Evolutionary conservation across 2,797 vertebrate species (phyloP).

Genomic region (Chelmon rostratus): DNA sequence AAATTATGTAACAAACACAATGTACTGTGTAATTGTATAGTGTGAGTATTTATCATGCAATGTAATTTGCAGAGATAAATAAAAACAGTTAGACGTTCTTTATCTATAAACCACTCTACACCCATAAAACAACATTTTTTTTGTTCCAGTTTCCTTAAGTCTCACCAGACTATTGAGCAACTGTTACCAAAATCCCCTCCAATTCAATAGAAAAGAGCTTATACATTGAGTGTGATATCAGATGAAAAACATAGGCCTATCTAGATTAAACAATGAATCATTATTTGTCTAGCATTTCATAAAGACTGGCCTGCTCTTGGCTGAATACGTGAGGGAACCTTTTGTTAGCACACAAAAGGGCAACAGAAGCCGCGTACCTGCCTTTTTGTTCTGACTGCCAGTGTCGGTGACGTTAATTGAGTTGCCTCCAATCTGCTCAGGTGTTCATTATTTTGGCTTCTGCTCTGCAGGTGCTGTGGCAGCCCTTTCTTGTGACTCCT

Average conservation of each 20-base stretch:
- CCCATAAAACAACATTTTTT: conserved; percentile 48
- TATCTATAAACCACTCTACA: conserved; percentile 38
- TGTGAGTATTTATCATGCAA: conserved; percentile 6
- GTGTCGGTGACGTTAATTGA: conserved; percentile 89
- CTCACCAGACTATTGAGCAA: conserved; percentile 84
- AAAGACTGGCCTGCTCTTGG: conserved; percentile 89
- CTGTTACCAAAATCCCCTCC: conserved; percentile 84
- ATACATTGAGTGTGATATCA: conserved; percentile 86
- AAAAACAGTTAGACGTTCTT: conserved; percentile 17
- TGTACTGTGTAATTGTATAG: neutral
- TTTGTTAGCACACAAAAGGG: conserved; percentile 92
- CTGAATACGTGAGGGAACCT: conserved; percentile 89
- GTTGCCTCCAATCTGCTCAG: conserved; percentile 89
- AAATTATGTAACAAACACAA: neutral
- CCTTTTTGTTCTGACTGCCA: conserved; percentile 86
- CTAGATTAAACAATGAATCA: conserved; percentile 96
- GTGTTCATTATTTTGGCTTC: conserved; percentile 85
- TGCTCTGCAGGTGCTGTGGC: conserved; percentile 83
- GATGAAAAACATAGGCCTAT: conserved; percentile 89
- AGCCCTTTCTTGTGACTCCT: conserved; percentile 75
- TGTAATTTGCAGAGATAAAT: neutral
- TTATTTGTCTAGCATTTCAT: conserved; percentile 90
- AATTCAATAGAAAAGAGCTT: conserved; percentile 79
- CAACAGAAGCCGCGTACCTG: conserved; percentile 87
- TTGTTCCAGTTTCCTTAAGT: conserved; percentile 41